These are phyloP conservation scores for Lethocerus indicus DNA, from an alignment of 1,140 invertebrate species.

Conservation along the genomic window DNA sequence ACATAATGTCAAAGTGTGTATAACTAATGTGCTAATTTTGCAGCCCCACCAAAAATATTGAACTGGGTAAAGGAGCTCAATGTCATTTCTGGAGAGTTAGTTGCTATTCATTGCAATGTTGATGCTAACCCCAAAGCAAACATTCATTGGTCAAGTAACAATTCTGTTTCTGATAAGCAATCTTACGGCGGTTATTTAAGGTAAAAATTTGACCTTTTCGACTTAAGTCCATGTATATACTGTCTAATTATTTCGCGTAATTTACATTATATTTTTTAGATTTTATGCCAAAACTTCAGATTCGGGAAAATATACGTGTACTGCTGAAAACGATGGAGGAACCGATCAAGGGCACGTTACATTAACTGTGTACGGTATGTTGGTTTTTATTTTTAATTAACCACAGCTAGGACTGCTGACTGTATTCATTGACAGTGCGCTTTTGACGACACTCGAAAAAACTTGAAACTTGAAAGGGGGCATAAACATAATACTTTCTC, in stretches of 20 bases:
- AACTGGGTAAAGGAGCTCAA: not conserved
- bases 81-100: slow-evolving; percentile 13
- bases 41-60: slow-evolving; percentile 15
- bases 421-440: no score
- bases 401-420: not conserved
- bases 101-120: slow-evolving; percentile 15
- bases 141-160: slow-evolving; percentile 8
- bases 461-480: no score
- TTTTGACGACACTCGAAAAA: no score
- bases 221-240: not conserved
- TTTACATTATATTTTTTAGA: slow-evolving; percentile 8
- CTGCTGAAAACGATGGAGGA: slow-evolving; percentile 13
- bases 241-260: not conserved
- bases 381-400: not conserved
- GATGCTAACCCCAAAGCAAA: slow-evolving; percentile 13
- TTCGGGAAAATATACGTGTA: slow-evolving; percentile 16
- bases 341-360: slow-evolving; percentile 4
- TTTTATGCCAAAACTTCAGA: slow-evolving; percentile 9
- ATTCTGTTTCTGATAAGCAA: not conserved
- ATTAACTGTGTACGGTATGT: slow-evolving; percentile 5
- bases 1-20: not conserved
- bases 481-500: no score
- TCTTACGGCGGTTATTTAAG: slow-evolving; percentile 2
- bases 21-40: slow-evolving; percentile 8
- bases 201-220: not conserved